These are phyloP conservation scores for Drosophila saltans DNA, from an alignment of 1,140 invertebrate genomes.

Conservation along the genomic window DNA sequence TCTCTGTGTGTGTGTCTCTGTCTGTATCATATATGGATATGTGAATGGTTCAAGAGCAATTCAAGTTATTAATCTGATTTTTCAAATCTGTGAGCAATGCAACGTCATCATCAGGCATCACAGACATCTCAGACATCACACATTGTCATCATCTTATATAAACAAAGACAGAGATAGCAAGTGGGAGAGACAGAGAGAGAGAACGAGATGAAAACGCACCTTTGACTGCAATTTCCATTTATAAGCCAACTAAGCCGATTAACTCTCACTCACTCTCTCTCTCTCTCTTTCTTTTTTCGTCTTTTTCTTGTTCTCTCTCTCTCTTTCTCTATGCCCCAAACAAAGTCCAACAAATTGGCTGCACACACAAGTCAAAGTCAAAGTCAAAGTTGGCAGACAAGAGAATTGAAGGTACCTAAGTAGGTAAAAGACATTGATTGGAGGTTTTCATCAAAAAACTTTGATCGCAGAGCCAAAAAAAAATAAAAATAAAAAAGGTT, in stretches of 20 bases:
- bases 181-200: not conserved
- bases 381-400: conserved; percentile 61
- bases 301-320: too few species aligned
- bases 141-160: conserved; percentile 66
- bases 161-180: conserved; percentile 38
- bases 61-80: conserved; percentile 78
- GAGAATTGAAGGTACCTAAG: conserved; percentile 33
- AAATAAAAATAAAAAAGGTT: not conserved
- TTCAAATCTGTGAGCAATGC: conserved; percentile 66
- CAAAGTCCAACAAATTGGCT: conserved; percentile 75
- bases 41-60: conserved; percentile 45
- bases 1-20: conserved; percentile 31
- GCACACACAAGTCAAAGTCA: conserved; percentile 55
- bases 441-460: conserved; percentile 49
- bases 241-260: conserved; percentile 74
- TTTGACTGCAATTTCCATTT: conserved; percentile 74
- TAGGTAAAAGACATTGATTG: conserved; percentile 57
- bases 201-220: conserved; percentile 47
- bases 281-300: not conserved
- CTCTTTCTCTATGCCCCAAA: not conserved
- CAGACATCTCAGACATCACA: conserved; percentile 14
- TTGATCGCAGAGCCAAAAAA: conserved; percentile 29
- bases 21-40: conserved; percentile 7
- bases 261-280: conserved; percentile 38
- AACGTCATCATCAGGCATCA: conserved; percentile 58